Conservation (phyloP, 2,888 invertebrate species). For the Rhyacophila evoluta region DNA sequence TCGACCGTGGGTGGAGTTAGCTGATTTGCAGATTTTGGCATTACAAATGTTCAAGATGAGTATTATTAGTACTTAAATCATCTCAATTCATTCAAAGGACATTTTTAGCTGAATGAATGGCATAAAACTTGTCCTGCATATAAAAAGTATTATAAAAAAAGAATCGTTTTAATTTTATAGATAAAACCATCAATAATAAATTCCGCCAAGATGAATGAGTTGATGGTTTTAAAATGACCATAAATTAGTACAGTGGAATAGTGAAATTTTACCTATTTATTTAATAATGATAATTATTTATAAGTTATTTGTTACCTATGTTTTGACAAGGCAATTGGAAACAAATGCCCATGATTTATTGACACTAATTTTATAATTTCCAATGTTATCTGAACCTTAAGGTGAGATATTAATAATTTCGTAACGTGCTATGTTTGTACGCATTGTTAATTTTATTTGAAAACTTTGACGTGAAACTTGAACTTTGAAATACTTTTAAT, state of each 20-base stretch:
- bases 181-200: too few species aligned
- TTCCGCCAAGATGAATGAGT: too few species aligned
- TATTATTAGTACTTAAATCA: too few species aligned
- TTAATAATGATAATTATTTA: background rate
- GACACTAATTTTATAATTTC: background rate
- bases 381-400: background rate
- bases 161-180: too few species aligned
- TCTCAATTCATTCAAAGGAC: too few species aligned
- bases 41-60: too few species aligned
- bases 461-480: background rate
- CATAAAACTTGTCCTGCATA: too few species aligned
- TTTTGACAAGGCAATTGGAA: background rate
- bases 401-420: background rate
- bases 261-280: background rate
- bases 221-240: background rate
- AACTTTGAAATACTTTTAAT: background rate
- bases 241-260: background rate
- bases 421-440: background rate
- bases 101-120: too few species aligned
- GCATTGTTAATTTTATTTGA: background rate
- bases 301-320: slow-evolving; percentile 1
- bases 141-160: too few species aligned
- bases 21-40: too few species aligned
- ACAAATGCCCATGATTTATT: background rate
- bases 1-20: too few species aligned